Evolutionary conservation across 1,140 invertebrate species (phyloP), one percentile per base, ranked within the genome.

Genomic region (Neodiprion lecontei): DNA sequence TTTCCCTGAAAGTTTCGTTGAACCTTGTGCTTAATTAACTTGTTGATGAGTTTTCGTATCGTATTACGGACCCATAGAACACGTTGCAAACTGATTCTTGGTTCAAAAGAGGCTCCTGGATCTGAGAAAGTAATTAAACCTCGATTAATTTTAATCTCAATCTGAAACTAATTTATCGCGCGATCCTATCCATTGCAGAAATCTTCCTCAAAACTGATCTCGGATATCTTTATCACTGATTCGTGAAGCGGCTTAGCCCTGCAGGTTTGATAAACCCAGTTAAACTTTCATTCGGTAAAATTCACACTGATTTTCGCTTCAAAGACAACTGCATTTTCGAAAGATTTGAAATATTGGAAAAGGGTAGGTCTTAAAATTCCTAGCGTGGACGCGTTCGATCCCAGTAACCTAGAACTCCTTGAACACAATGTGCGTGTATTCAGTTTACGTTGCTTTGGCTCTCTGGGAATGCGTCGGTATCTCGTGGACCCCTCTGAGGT

Each of bases 371-470:
- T 12, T 9, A 17, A 61, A 61, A 61, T 61, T 61, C 53, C 53
- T 61, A 61, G 53, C 53, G 53, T 17, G 53, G 53, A 61, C 53
- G 53, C 53, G 53, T 61, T 61, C 53, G 53, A 12, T 17, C 53
- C 53, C 53, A 61, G 53, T 61, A 61, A 61, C 53, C 53, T 61
- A 61, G 53, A 14, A 61, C 74, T 66, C 74, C 83, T 80, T 76
- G 84, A 74, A 86, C 86, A 88, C 87, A 87, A 83, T 89, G 88
- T 61, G 53, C 53, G 53, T 89, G 84, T 89, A 87, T 88, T 88
- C 87, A 84, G 86, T 89, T 89, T 89, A 85, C 88, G 88, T 89
- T 90, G 89, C 89, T 90, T 90, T 90, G 89, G 89, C 89, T 89
- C 89, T 87, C 85, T 89, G 87, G 89, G 89, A 90, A 90, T 90